Conservation (phyloP, 2,797 vertebrate genomes). For the Phrynocephalus guinanensis region DNA sequence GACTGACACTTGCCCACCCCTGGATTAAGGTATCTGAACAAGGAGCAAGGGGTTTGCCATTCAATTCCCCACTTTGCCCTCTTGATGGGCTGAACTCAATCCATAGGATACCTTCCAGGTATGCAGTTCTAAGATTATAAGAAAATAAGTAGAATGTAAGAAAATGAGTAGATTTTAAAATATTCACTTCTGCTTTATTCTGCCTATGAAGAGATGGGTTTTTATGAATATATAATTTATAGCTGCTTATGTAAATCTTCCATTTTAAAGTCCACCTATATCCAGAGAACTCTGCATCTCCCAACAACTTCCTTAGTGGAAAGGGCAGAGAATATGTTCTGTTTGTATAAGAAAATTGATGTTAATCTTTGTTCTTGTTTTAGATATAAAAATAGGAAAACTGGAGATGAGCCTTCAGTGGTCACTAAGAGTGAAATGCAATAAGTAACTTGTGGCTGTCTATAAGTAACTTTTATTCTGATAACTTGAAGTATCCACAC, state of each 20-base stretch:
- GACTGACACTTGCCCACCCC: too few species aligned
- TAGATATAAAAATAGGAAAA: constrained; percentile 66
- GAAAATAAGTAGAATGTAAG: too few species aligned
- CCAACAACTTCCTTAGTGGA: not conserved
- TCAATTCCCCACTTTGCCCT: too few species aligned
- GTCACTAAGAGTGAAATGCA: constrained; percentile 62
- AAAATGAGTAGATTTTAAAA: too few species aligned
- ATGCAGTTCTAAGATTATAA: too few species aligned
- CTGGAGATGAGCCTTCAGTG: constrained; percentile 45
- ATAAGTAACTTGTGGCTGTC: constrained; percentile 61
- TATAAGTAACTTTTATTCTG: constrained; percentile 43
- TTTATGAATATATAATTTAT: not conserved
- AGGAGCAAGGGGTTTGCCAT: too few species aligned
- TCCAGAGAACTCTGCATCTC: not conserved
- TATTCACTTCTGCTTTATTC: not conserved
- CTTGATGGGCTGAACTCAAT: too few species aligned
- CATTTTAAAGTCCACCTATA: too few species aligned
- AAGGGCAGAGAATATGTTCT: not conserved
- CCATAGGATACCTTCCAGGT: too few species aligned
- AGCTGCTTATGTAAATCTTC: not conserved
- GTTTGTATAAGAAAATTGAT: constrained; percentile 17
- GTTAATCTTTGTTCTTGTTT: constrained; percentile 58
- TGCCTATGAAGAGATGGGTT: not conserved
- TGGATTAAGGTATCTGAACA: too few species aligned
- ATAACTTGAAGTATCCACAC: constrained; percentile 30